These are phyloP conservation scores for Mastigias papua DNA, from an alignment of 30 jellyfish, hydroid and myxozoan species.

Conservation along the genomic window DNA sequence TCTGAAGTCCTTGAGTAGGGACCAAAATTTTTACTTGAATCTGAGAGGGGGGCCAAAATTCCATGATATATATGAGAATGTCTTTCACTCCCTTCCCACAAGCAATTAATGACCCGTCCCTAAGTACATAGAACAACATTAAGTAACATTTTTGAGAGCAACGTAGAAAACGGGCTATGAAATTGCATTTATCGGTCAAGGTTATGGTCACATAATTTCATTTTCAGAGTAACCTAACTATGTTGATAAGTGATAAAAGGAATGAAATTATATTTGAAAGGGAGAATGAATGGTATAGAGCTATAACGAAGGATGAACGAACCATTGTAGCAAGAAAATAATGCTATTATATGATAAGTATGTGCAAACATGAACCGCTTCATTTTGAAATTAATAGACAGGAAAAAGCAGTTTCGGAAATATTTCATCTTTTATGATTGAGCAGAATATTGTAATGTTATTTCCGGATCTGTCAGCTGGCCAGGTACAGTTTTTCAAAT, in stretches of 20 bases:
- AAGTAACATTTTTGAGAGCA: not conserved
- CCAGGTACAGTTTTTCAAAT: no score
- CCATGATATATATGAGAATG: no score
- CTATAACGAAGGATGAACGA: not conserved
- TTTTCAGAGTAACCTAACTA: not conserved
- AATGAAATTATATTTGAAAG: not conserved
- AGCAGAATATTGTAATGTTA: no score
- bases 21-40: no score
- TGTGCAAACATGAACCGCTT: not conserved
- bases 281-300: not conserved
- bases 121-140: not conserved
- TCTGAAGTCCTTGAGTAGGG: no score
- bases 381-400: not conserved
- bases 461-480: no score
- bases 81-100: no score
- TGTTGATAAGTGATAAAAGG: not conserved
- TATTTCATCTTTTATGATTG: no score
- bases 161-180: not conserved
- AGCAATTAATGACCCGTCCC: no score
- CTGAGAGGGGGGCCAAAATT: no score
- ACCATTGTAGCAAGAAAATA: not conserved
- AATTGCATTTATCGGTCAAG: not conserved
- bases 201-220: not conserved
- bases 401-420: no score
- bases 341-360: not conserved